Conservation (phyloP, 2,113 vertebrate genomes). For the Prochilodus magdalenae region DNA sequence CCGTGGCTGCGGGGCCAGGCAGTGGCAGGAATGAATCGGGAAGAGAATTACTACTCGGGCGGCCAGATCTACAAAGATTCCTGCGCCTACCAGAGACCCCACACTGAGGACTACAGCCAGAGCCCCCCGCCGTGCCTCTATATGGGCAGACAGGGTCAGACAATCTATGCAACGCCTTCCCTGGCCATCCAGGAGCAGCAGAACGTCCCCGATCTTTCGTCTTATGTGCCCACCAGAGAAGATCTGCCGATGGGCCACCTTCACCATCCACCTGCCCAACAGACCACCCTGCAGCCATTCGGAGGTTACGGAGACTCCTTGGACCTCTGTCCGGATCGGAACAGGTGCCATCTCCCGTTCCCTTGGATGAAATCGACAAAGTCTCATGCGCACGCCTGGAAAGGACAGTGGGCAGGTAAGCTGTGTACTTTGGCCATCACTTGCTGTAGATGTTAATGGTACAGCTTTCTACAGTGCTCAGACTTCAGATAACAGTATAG, state of each 20-base stretch:
- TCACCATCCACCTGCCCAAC: constrained; percentile 79
- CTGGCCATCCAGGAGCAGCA: constrained; percentile 84
- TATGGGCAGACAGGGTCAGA: constrained; percentile 86
- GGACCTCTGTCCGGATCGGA: constrained; percentile 78
- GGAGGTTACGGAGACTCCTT: constrained; percentile 80
- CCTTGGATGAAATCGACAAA: constrained; percentile 99
- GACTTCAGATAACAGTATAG: no score
- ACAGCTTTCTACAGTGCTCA: no score
- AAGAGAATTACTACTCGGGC: constrained; percentile 88
- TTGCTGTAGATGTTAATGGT: neutral
- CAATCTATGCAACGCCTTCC: constrained; percentile 74
- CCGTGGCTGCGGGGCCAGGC: constrained; percentile 57
- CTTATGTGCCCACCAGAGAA: constrained; percentile 87
- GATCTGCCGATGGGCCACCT: constrained; percentile 82
- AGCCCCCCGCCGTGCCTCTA: constrained; percentile 93
- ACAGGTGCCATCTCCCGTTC: constrained; percentile 86
- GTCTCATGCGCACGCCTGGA: constrained; percentile 90
- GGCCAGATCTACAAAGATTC: constrained; percentile 92
- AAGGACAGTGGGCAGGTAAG: constrained; percentile 94
- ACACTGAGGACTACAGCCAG: constrained; percentile 83
- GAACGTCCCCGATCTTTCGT: constrained; percentile 84
- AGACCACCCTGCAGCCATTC: constrained; percentile 74
- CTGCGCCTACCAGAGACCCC: constrained; percentile 87
- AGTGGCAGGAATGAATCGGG: constrained; percentile 87
- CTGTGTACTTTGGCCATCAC: constrained; percentile 25